Percentiles rank a stretch among this genome's conserved stretches.
Conservation (phyloP, 2,797 vertebrate genomes). For the Bradypodion pumilum region DNA sequence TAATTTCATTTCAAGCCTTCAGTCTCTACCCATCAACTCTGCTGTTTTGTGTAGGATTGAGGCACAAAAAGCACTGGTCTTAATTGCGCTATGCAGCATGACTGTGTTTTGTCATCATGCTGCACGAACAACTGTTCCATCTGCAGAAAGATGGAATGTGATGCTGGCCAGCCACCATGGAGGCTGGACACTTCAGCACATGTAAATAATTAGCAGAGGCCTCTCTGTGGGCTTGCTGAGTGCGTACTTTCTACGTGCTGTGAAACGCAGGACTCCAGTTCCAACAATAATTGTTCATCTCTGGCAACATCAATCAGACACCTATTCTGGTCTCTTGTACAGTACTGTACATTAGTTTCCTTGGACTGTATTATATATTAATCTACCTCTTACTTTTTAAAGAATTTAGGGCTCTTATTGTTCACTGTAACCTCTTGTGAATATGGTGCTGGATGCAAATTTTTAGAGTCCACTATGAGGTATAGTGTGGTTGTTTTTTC, state of each 20-base stretch:
- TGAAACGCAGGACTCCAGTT: background rate
- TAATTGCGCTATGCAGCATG: background rate
- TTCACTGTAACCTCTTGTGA: slow-evolving; percentile 26
- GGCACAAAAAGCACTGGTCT: background rate
- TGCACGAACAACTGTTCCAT: background rate
- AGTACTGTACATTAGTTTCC: slow-evolving; percentile 19
- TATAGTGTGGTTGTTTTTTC: slow-evolving; percentile 1
- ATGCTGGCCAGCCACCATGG: slow-evolving; percentile 26
- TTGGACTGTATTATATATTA: slow-evolving; percentile 16
- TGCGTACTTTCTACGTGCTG: background rate
- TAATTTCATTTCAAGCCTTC: slow-evolving; percentile 1
- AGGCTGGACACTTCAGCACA: slow-evolving; percentile 38
- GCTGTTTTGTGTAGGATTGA: background rate
- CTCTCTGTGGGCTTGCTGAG: slow-evolving; percentile 10
- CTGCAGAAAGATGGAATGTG: background rate
- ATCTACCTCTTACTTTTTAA: slow-evolving; percentile 49
- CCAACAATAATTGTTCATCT: background rate
- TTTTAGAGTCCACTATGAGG: background rate
- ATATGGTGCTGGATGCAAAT: background rate
- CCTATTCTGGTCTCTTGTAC: background rate
- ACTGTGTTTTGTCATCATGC: background rate
- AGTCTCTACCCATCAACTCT: background rate
- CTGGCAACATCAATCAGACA: background rate
- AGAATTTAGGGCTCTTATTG: background rate
- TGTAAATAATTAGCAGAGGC: background rate